These are phyloP conservation scores for Dendrolimus punctatus DNA, from an alignment of 1,140 invertebrate genomes.

Conservation along the genomic window DNA sequence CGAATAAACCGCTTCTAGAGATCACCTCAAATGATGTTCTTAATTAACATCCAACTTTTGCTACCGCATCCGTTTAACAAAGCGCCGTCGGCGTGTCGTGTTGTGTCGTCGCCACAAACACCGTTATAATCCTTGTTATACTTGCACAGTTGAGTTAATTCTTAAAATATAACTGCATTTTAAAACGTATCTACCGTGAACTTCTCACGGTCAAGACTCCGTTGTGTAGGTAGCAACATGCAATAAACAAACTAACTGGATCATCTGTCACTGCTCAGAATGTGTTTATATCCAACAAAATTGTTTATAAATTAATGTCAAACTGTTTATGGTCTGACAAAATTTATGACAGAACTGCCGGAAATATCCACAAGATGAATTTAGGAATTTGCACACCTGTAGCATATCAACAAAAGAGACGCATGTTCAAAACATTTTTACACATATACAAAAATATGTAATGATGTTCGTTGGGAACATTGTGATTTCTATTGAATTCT, in stretches of 20 bases:
- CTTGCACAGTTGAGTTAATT: constrained; percentile 33
- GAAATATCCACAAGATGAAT: too few relatives aligned
- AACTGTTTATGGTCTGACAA: too few relatives aligned
- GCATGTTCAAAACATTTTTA: too few relatives aligned
- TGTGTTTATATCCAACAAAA: constrained; percentile 5
- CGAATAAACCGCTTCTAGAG: constrained; percentile 7
- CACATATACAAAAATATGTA: too few relatives aligned
- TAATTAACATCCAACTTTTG: constrained; percentile 60
- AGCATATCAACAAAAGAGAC: too few relatives aligned
- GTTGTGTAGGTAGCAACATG: constrained; percentile 11
- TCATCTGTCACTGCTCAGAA: constrained; percentile 8
- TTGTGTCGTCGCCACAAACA: constrained; percentile 12
- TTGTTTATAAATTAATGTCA: constrained; percentile 1
- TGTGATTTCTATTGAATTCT: too few relatives aligned
- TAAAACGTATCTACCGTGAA: constrained; percentile 15
- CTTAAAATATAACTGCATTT: constrained; percentile 32
- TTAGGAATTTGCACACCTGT: too few relatives aligned
- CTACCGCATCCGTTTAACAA: constrained; percentile 43
- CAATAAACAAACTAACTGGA: constrained; percentile 6
- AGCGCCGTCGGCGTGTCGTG: constrained; percentile 38
- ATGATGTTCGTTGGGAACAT: too few relatives aligned
- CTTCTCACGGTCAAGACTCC: constrained; percentile 11
- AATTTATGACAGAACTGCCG: too few relatives aligned
- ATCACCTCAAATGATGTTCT: constrained; percentile 45
- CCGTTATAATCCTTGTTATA: constrained; percentile 52